phyloP scores from a whole-genome alignment of 2,113 vertebrate genomes.

The Delphinus delphis region DNA sequence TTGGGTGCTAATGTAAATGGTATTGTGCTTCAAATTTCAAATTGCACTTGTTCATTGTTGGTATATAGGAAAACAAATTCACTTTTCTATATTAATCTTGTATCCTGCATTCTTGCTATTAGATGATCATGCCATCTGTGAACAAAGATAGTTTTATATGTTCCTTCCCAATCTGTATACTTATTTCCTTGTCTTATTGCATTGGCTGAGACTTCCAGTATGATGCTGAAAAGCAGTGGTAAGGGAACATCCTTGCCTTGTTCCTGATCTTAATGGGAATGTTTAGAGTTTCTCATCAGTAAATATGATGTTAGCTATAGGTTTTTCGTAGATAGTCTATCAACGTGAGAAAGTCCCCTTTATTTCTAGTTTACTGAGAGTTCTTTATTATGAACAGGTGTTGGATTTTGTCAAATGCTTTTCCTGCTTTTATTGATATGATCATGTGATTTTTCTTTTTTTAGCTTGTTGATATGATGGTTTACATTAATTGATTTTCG shows the following conservation, averaged over 20 bases:
- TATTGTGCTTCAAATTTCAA: not conserved
- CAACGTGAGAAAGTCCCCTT: not conserved
- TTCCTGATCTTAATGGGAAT: not conserved
- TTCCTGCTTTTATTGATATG: not conserved
- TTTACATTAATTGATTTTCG: not conserved
- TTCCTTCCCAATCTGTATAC: not conserved
- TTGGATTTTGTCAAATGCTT: not conserved
- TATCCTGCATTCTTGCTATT: not conserved
- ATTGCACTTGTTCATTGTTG: not conserved
- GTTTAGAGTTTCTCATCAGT: not conserved
- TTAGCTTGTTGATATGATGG: not conserved
- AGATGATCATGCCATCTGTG: not conserved
- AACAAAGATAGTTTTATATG: not conserved
- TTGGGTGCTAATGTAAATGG: not conserved
- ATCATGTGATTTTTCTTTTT: not conserved
- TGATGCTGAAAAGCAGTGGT: not conserved
- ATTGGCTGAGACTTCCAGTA: not conserved
- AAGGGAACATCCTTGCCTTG: not conserved
- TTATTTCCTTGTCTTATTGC: not conserved
- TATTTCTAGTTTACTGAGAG: not conserved
- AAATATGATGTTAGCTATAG: not conserved
- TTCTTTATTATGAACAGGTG: not conserved
- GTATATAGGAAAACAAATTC: not conserved
- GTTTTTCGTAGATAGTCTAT: not conserved
- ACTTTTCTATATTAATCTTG: not conserved